Evolutionary conservation across 2,888 invertebrate genomes (phyloP).

Genomic region (Drosophila eohydei): DNA sequence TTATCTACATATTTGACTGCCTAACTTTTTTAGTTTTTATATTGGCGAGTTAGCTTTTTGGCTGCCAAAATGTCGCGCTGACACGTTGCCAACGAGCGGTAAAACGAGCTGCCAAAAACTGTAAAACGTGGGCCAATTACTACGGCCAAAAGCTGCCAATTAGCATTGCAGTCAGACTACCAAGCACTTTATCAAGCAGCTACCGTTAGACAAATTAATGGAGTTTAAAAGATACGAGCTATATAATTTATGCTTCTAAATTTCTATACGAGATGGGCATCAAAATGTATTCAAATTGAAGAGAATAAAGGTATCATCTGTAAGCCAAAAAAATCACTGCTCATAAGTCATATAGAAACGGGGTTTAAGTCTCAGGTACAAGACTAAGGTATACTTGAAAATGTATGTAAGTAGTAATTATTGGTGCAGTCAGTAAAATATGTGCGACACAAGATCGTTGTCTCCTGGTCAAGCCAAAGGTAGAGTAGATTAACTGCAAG

Average conservation of each 20-base stretch:
- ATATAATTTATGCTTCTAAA: slow-evolving; percentile 7
- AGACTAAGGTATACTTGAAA: no score
- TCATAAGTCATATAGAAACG: not conserved
- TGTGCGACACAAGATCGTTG: no score
- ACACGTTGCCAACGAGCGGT: slow-evolving; percentile 42
- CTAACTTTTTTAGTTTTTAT: slow-evolving; percentile 5
- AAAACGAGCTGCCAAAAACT: slow-evolving; percentile 44
- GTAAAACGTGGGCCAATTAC: slow-evolving; percentile 38
- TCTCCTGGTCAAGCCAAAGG: no score
- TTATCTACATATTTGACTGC: not conserved
- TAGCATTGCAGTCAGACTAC: slow-evolving; percentile 30
- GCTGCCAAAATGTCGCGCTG: slow-evolving; percentile 43
- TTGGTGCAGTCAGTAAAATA: no score
- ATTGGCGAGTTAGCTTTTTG: slow-evolving; percentile 14
- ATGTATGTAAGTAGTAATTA: no score
- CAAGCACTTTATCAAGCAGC: slow-evolving; percentile 18
- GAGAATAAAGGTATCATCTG: not conserved
- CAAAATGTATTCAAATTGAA: not conserved
- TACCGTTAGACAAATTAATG: slow-evolving; percentile 29
- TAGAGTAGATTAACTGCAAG: no score
- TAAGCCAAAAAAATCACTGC: not conserved
- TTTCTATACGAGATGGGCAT: not conserved
- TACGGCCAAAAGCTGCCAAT: slow-evolving; percentile 30
- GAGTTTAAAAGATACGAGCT: not conserved
- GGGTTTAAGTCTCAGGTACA: no score